Conservation (phyloP, 2,888 invertebrate species). For the Tachina fera region DNA sequence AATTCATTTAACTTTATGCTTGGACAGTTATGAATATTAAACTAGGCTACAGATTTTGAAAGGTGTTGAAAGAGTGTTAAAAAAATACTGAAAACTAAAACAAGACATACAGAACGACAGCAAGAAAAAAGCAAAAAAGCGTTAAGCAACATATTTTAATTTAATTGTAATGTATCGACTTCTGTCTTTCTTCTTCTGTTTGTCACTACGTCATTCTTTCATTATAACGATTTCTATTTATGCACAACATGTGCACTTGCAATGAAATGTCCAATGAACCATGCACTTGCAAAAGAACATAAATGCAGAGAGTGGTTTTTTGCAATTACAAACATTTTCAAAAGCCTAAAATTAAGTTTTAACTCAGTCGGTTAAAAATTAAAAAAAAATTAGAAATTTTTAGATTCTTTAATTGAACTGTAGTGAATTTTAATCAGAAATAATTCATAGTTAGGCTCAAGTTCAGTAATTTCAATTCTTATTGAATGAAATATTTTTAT, state of each 20-base stretch:
- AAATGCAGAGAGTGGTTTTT: neutral
- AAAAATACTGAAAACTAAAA: slow-evolving; percentile 23
- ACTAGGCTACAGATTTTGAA: slow-evolving; percentile 42
- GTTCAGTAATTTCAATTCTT: no score
- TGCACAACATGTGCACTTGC: slow-evolving; percentile 1
- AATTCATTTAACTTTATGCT: slow-evolving; percentile 43
- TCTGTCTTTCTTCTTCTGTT: neutral
- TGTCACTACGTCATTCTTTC: slow-evolving; percentile 8
- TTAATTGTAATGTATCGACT: slow-evolving; percentile 76
- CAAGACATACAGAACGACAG: slow-evolving; percentile 12
- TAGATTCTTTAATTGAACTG: no score
- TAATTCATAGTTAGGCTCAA: no score
- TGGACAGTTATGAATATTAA: slow-evolving; percentile 60
- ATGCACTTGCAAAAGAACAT: slow-evolving; percentile 68
- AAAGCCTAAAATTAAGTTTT: no score
- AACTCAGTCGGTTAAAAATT: no score
- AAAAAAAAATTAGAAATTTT: no score
- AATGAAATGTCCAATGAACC: slow-evolving; percentile 42
- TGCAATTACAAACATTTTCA: no score
- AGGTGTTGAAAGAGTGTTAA: slow-evolving; percentile 42
- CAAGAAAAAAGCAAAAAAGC: slow-evolving; percentile 15
- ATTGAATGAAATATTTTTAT: no score
- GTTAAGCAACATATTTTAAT: slow-evolving; percentile 75
- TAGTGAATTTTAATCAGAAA: no score
- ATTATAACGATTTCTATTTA: neutral